Conservation (phyloP, 2,113 vertebrate species). For the Amphiprion ocellaris region DNA sequence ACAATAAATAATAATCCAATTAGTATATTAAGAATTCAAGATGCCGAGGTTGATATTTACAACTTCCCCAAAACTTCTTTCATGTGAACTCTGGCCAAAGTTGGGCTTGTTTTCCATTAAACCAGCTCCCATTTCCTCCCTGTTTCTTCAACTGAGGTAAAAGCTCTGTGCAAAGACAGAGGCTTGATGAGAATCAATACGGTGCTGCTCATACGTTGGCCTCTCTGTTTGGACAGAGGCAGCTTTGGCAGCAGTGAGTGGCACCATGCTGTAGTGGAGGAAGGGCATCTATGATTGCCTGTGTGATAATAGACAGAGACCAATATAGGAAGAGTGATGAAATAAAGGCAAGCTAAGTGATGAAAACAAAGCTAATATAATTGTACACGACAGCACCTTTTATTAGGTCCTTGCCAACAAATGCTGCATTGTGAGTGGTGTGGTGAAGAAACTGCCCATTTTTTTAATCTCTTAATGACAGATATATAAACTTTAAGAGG, state of each 20-base stretch:
- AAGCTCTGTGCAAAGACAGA: conserved; percentile 1
- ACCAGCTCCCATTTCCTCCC: too few species aligned
- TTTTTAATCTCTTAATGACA: too few species aligned
- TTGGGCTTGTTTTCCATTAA: too few species aligned
- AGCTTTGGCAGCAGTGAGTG: conserved; percentile 2
- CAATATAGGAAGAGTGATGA: neutral
- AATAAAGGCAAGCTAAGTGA: neutral
- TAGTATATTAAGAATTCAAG: too few species aligned
- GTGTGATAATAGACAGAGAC: neutral
- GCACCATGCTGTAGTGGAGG: neutral
- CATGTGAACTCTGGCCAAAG: too few species aligned
- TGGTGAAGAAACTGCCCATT: neutral
- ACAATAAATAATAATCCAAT: too few species aligned
- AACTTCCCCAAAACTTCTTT: neutral
- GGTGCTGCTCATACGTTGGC: too few species aligned
- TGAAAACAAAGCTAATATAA: neutral
- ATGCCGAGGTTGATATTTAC: neutral
- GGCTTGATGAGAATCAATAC: neutral
- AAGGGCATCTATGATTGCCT: neutral
- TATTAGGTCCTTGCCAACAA: neutral
- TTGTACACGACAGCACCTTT: neutral
- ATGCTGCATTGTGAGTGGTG: neutral
- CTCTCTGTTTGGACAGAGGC: too few species aligned
- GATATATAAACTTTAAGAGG: too few species aligned
- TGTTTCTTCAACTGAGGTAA: too few species aligned